Percentiles rank a stretch among this genome's conserved stretches.
Conservation (phyloP, 2,113 vertebrate genomes). For the Onychorhynchus coronatus region DNA sequence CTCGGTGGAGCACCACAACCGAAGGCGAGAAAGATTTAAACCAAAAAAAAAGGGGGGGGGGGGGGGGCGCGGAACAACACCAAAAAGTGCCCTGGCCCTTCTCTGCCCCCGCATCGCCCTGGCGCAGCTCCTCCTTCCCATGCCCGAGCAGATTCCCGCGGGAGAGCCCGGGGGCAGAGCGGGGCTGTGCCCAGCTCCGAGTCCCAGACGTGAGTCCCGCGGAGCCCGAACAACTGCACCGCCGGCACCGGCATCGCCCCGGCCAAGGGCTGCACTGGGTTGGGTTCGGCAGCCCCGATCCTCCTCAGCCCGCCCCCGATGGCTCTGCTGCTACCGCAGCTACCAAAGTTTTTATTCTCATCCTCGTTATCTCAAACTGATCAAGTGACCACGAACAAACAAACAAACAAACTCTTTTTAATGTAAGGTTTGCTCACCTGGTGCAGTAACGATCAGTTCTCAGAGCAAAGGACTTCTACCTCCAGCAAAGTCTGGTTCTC, state of each 20-base stretch:
- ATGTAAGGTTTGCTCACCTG: slow-evolving; percentile 66
- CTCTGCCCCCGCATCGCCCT: neutral
- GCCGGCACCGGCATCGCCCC: neutral
- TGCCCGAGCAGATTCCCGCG: neutral
- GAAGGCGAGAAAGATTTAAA: neutral
- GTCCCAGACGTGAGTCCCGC: too few relatives aligned
- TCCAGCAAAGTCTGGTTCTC: slow-evolving; percentile 20
- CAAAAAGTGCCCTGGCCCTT: neutral
- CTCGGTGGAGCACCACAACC: neutral
- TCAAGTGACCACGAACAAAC: neutral
- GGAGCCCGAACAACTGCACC: neutral
- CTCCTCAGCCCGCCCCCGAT: neutral
- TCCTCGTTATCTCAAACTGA: neutral
- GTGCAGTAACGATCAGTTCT: slow-evolving; percentile 37
- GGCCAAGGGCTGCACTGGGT: neutral
- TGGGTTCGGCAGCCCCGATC: too few relatives aligned
- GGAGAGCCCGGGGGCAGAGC: neutral
- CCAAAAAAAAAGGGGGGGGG: neutral
- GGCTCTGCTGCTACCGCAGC: neutral
- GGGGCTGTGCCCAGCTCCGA: neutral
- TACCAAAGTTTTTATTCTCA: neutral
- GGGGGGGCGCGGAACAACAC: too few relatives aligned
- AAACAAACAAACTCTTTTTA: neutral
- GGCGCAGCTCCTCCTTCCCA: neutral
- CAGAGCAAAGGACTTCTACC: slow-evolving; percentile 7